phyloP scores from a whole-genome alignment of 2,113 vertebrate genomes.

The human region GRCh38 chrX:74608001-74608500 shows the following conservation, averaged over 20 bases:
- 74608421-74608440: constrained; percentile 25
- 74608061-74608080: constrained; percentile 25
- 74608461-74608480: not conserved
- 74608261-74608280: not conserved
- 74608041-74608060: constrained; percentile 31
- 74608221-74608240: not conserved
- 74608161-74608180: not conserved
- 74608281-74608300: constrained; percentile 37
- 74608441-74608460: not conserved
- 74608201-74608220: constrained; percentile 7
- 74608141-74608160: constrained; percentile 30
- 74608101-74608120: not conserved
- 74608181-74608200: constrained; percentile 7
- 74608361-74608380: not conserved
- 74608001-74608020: not conserved
- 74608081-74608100: constrained; percentile 14
- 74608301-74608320: not conserved
- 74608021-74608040: not conserved
- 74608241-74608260: constrained; percentile 26
- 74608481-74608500: not conserved
- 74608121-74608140: not conserved
- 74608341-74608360: constrained; percentile 7
- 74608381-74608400: not conserved
- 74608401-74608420: constrained; percentile 1
- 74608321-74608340: not conserved